These are phyloP conservation scores for Eristalis tenax DNA, from an alignment of 2,888 invertebrate species.

Conservation along the genomic window DNA sequence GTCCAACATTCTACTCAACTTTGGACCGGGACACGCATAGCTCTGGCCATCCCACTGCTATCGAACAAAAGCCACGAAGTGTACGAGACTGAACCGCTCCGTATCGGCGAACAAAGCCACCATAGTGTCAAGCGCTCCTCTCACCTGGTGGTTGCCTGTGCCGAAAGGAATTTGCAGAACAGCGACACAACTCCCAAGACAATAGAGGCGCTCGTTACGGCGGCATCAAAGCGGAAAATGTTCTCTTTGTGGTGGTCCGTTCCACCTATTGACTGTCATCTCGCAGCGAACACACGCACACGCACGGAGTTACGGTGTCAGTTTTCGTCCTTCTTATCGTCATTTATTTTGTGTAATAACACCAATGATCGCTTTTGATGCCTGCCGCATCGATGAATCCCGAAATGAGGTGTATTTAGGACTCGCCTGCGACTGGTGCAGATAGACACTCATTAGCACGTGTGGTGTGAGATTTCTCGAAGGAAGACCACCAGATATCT, in stretches of 20 bases:
- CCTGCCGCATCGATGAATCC: conserved; percentile 39
- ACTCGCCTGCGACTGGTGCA: conserved; percentile 51
- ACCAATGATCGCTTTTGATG: conserved; percentile 59
- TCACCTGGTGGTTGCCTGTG: conserved; percentile 74
- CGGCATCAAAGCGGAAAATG: conserved; percentile 80
- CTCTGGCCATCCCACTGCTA: conserved; percentile 46
- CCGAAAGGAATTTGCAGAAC: conserved; percentile 75
- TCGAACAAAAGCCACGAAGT: conserved; percentile 68
- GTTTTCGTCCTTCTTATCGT: conserved; percentile 61
- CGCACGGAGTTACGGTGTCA: conserved; percentile 26
- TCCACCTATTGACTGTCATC: conserved; percentile 57
- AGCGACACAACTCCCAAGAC: conserved; percentile 77
- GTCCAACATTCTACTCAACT: conserved; percentile 51
- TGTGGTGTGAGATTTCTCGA: conserved; percentile 70
- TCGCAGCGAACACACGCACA: conserved; percentile 16
- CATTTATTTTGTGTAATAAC: conserved; percentile 54
- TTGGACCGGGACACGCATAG: conserved; percentile 29
- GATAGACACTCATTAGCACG: conserved; percentile 72
- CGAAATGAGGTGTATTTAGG: conserved; percentile 59
- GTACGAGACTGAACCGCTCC: conserved; percentile 77
- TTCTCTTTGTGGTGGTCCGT: conserved; percentile 80
- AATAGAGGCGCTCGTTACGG: conserved; percentile 78
- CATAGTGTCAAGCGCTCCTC: conserved; percentile 59
- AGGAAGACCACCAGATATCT: conserved; percentile 23
- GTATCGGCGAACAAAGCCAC: conserved; percentile 75